A percentile compares a stretch with the other conserved stretches of the same genome.
phyloP scores from a whole-genome alignment of 2,888 invertebrate species.

The Tricholauxania praeusta region DNA sequence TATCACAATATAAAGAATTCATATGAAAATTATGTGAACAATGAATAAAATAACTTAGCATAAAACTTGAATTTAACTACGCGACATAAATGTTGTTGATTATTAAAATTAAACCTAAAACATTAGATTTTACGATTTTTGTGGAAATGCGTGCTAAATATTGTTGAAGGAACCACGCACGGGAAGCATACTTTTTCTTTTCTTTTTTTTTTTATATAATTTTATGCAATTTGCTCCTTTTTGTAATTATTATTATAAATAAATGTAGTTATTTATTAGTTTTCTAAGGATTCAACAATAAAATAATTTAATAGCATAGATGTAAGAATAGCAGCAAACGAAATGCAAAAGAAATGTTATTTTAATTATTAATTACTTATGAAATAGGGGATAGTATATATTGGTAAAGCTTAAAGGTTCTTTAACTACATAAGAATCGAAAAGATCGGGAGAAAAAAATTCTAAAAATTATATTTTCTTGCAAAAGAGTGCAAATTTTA shows the following conservation, averaged over 20 bases:
- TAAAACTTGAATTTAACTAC: slow-evolving; percentile 23
- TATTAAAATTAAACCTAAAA: neutral
- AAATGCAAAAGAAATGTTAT: slow-evolving; percentile 18
- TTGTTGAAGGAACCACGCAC: slow-evolving; percentile 34
- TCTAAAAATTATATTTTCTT: neutral
- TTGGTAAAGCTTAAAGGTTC: too few relatives aligned
- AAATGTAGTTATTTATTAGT: too few relatives aligned
- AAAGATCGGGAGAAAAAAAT: neutral
- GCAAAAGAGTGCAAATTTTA: too few relatives aligned
- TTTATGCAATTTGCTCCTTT: too few relatives aligned
- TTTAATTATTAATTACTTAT: slow-evolving; percentile 28
- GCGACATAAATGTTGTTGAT: slow-evolving; percentile 18
- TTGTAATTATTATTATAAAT: too few relatives aligned
- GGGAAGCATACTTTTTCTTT: neutral
- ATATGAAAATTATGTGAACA: neutral
- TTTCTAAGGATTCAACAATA: too few relatives aligned
- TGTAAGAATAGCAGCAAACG: slow-evolving; percentile 2
- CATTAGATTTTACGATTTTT: neutral
- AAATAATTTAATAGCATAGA: too few relatives aligned
- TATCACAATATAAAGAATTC: slow-evolving; percentile 6
- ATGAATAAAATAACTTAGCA: slow-evolving; percentile 1
- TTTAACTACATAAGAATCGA: too few relatives aligned
- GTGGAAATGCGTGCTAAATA: slow-evolving; percentile 29
- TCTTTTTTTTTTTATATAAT: too few relatives aligned
- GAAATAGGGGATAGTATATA: too few relatives aligned